Base-by-base conservation (phyloP, 2,797 vertebrate species). In the Dryobates pubescens region DNA sequence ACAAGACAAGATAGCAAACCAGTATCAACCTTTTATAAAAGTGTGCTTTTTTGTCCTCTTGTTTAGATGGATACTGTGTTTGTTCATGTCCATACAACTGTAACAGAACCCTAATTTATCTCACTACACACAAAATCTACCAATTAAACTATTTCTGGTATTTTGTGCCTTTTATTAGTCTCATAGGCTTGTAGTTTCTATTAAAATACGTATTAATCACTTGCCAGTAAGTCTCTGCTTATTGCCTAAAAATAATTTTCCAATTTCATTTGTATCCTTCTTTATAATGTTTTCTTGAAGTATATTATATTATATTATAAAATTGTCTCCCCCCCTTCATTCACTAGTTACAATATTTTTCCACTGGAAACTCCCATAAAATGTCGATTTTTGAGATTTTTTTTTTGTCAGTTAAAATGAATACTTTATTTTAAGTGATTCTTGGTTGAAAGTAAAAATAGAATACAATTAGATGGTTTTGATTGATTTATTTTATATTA, bases 1-100 rank as follows among this genome's bases (percentile, higher is more conserved):
- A 36, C 20, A 5, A 3, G 6, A 17, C 38, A 63, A 80, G 13
- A 58, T n/a, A 58, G 26, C 6, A 88, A 92, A 54, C 2, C 19
- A 23, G 6, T 58, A 56, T 26, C 13, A 78, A 41, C 3, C 1
- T 4, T 74, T 88, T 84, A 34, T 36, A 36, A 80, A 92, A 87
- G 20, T 84, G 12, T 3, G 11, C 23, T 45, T 64, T 30, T 26
- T 63, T 62, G 34, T 27, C 26, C 61, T 63, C 26, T 63, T 19
- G 12, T 41, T 63, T 41, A 63, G 26, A 36, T 63, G 38, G 17
- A 18, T 41, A 20, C 26, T 63, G 17, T 67, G 30, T 26, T 67
- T 0, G 0, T 80, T 64, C 0, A 2, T 57, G 24, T 67, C 13
- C n/a, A 43, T 0, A 51, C 64, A 76, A 58, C 9, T 73, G 2